Conservation (phyloP, 2,797 vertebrate genomes). For the Naso thynnoides region DNA sequence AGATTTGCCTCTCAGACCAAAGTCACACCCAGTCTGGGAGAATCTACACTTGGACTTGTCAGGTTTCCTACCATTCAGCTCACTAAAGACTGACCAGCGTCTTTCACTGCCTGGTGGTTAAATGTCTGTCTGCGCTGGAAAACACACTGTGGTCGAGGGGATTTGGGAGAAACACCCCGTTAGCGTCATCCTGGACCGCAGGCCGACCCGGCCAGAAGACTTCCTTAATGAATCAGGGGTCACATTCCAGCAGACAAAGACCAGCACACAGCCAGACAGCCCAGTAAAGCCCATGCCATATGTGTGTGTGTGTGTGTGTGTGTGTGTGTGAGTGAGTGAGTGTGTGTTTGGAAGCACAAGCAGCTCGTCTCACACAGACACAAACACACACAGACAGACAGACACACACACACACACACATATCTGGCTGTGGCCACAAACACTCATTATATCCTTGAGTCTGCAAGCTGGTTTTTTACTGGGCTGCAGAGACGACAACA, state of each 20-base stretch:
- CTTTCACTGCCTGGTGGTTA: constrained; percentile 43
- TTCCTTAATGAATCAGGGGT: constrained; percentile 68
- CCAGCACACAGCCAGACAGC: constrained; percentile 56
- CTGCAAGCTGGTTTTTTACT: constrained; percentile 46
- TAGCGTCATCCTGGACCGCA: constrained; percentile 54
- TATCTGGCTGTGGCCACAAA: constrained; percentile 57
- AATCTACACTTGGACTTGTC: constrained; percentile 37
- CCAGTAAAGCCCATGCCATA: constrained; percentile 34
- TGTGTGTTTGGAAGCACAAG: constrained; percentile 10
- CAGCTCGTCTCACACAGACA: constrained; percentile 9
- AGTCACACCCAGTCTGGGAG: constrained; percentile 13
- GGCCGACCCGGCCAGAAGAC: constrained; percentile 38
- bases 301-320: constrained; percentile 15
- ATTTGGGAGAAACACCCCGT: constrained; percentile 51
- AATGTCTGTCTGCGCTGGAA: constrained; percentile 27
- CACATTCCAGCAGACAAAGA: constrained; percentile 75
- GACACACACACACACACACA: constrained; percentile 28
- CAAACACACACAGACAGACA: constrained; percentile 4
- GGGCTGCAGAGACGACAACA: constrained; percentile 51
- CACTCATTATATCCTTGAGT: constrained; percentile 65
- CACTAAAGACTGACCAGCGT: constrained; percentile 20
- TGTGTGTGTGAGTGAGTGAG: constrained; percentile 15
- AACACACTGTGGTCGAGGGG: constrained; percentile 45
- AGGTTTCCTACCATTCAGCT: background rate
- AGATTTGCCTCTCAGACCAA: background rate